Evolutionary conservation across 2,888 invertebrate species (phyloP).

Genomic region (Lacanobia wlatinum): DNA sequence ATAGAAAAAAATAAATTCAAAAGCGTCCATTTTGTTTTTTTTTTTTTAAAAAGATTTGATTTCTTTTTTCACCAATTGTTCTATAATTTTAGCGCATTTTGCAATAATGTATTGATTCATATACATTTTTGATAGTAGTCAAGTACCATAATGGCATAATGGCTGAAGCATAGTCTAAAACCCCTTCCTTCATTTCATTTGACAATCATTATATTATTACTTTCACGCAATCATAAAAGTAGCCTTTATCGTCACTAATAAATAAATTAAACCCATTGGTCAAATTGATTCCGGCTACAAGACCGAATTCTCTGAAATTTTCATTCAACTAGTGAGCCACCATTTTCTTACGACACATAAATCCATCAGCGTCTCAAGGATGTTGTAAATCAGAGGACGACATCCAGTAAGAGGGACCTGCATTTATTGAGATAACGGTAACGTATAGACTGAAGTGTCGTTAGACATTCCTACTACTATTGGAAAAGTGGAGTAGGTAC

Average conservation of each 20-base stretch:
- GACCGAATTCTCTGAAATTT: slow-evolving; percentile 1
- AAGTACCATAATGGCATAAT: too few relatives aligned
- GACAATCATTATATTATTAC: neutral
- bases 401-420: slow-evolving; percentile 44
- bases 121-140: too few relatives aligned
- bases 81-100: too few relatives aligned
- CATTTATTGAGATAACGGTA: slow-evolving; percentile 59
- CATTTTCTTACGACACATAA: slow-evolving; percentile 53
- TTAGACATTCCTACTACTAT: slow-evolving; percentile 30
- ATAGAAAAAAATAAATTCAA: too few relatives aligned
- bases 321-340: slow-evolving; percentile 29
- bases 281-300: neutral
- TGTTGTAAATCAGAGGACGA: slow-evolving; percentile 47
- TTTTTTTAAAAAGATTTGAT: too few relatives aligned
- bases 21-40: too few relatives aligned
- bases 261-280: slow-evolving; percentile 4
- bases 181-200: too few relatives aligned
- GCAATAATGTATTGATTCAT: too few relatives aligned
- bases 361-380: slow-evolving; percentile 49
- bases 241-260: neutral
- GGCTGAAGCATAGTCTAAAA: too few relatives aligned
- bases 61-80: too few relatives aligned
- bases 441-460: slow-evolving; percentile 26
- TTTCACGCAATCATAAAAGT: neutral
- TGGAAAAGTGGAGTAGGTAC: slow-evolving; percentile 31